Base-by-base conservation (phyloP, 2,113 vertebrate species). In the Bagarius yarrelli region DNA sequence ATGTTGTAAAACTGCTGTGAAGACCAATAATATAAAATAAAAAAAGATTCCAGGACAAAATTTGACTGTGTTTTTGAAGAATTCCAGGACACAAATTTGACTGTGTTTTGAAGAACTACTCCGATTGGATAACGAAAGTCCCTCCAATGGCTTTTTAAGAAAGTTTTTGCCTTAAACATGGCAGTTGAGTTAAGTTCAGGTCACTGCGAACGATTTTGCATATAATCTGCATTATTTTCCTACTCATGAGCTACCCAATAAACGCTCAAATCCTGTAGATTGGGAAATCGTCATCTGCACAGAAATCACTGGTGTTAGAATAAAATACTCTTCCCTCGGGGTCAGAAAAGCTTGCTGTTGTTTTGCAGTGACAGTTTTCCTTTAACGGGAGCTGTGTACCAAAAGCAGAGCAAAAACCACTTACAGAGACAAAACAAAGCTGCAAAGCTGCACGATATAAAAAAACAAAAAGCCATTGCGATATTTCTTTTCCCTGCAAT, bases 1-100 rank as follows among this genome's bases (percentile, higher is more conserved):
- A 34, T 77, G 66, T 79, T 59, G 44, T 47, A 67, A 72, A 81
- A n/a, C 16, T 36, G 40, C 21, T 53, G 32, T 52, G 19, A 53
- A 21, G 27, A 53, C 47, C 18, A 52, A 53, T 52, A 5, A 53
- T 50, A 14, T 0, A 0, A 3, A 16, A 8, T 15, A 18, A 2
- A 4, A 25, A 70, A 25, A 34, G 19, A 34, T 14, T 5, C n/a
- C 3, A 11, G 23, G 23, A 11, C 1, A 13, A 47, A 70, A 50
- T 25, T 2, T 25, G 40, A 14, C 36, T 44, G 12, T 14, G 1
- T 44, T n/a, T n/a, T n/a, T n/a, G n/a, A n/a, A 47, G 44, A 11
- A 47, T 55, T 47, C 18, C 70, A 50, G 32, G 18, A 34, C 30
- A 34, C 27, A 14, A 19, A 55, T 8, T 32, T 30, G 14, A 5